A percentile compares a stretch with the other conserved stretches of the same genome.
phyloP scores from a whole-genome alignment of 2,797 vertebrate genomes.

The Aeoliscus strigatus region DNA sequence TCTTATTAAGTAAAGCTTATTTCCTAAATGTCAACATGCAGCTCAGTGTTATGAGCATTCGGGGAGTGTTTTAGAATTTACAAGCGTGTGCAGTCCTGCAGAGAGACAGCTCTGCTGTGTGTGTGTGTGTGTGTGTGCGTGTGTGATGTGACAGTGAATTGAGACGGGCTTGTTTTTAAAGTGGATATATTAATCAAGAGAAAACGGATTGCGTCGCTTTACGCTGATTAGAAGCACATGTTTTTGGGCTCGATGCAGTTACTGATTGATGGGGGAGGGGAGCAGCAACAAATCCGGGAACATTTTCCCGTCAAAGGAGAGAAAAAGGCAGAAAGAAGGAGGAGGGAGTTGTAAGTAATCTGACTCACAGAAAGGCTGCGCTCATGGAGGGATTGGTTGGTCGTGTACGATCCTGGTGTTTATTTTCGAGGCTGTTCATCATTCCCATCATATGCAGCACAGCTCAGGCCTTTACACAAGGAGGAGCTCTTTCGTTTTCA shows the following conservation, averaged over 20 bases:
- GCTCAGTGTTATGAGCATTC: no score
- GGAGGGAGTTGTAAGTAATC: slow-evolving; percentile 5
- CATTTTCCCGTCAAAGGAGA: slow-evolving; percentile 15
- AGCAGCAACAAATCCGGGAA: slow-evolving; percentile 20
- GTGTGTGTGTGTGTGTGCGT: slow-evolving; percentile 7
- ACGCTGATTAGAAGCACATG: slow-evolving; percentile 65
- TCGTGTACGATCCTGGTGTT: slow-evolving; percentile 6
- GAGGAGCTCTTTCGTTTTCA: slow-evolving; percentile 37
- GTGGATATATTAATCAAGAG: slow-evolving; percentile 43
- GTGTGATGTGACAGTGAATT: background rate
- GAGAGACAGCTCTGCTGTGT: background rate
- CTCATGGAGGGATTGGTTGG: no score
- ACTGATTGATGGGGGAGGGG: slow-evolving; percentile 29
- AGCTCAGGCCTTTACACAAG: slow-evolving; percentile 12
- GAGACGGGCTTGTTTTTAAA: slow-evolving; percentile 28
- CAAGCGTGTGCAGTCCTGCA: no score
- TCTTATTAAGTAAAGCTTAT: slow-evolving; percentile 9
- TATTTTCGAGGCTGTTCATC: slow-evolving; percentile 21
- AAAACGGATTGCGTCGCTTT: slow-evolving; percentile 42
- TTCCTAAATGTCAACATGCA: slow-evolving; percentile 8
- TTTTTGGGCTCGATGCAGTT: slow-evolving; percentile 44
- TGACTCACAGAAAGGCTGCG: no score
- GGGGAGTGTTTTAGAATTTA: no score
- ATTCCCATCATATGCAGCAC: slow-evolving; percentile 6
- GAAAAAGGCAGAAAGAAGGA: slow-evolving; percentile 7